Percentiles rank a stretch among this genome's conserved stretches.
Conservation (phyloP, 2,113 vertebrate genomes). For the Nothoprocta pentlandii region DNA sequence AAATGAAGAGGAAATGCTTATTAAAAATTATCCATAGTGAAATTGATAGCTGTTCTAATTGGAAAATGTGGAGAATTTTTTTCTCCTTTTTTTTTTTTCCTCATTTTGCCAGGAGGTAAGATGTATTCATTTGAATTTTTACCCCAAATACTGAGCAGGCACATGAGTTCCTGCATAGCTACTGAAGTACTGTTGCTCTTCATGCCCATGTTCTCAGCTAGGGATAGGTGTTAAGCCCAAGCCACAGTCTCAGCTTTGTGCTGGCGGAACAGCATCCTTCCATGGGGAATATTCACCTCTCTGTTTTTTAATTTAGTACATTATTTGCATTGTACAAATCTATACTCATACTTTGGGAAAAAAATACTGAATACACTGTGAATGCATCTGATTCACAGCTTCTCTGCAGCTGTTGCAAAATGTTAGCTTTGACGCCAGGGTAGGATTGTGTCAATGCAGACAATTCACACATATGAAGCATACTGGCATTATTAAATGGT, state of each 20-base stretch:
- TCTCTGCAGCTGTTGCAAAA: constrained; percentile 50
- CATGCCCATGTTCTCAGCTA: background rate
- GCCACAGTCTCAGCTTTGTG: background rate
- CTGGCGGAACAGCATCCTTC: background rate
- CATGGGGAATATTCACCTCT: background rate
- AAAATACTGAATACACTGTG: background rate
- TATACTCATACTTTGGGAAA: background rate
- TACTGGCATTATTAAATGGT: constrained; percentile 61
- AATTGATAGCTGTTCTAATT: background rate
- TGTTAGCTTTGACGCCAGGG: constrained; percentile 44
- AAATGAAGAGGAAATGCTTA: constrained; percentile 5
- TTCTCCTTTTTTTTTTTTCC: background rate
- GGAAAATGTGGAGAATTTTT: background rate
- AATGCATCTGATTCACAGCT: background rate
- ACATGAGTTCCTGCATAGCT: background rate
- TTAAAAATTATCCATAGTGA: background rate
- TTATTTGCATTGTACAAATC: background rate
- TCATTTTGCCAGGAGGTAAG: background rate
- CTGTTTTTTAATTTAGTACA: background rate
- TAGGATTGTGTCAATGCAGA: constrained; percentile 15
- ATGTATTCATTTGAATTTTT: background rate
- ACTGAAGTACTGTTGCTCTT: background rate
- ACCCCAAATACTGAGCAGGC: background rate
- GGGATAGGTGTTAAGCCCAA: background rate
- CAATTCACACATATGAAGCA: constrained; percentile 21